Conservation (phyloP, 2,113 vertebrate species). For the Xenopus tropicalis region UCB_Xtro_10.0 CM004450.2:93290001-93290500, state of each 20-base stretch:
- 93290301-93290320: not conserved
- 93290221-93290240: not conserved
- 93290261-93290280: slow-evolving; percentile 9
- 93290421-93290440: too few species aligned
- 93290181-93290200: slow-evolving; percentile 12
- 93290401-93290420: not conserved
- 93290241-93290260: not conserved
- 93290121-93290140: slow-evolving; percentile 33
- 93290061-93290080: slow-evolving; percentile 39
- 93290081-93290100: slow-evolving; percentile 35
- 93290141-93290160: slow-evolving; percentile 32
- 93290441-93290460: too few species aligned
- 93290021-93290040: slow-evolving; percentile 23
- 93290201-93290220: slow-evolving; percentile 21
- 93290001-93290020: slow-evolving; percentile 22
- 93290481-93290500: too few species aligned
- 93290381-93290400: not conserved
- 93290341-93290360: not conserved
- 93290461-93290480: too few species aligned
- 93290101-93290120: slow-evolving; percentile 29
- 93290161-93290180: not conserved
- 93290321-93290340: not conserved
- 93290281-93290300: not conserved
- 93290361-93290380: not conserved
- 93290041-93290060: slow-evolving; percentile 40